Percentiles rank a stretch among this genome's conserved stretches.
phyloP scores from a whole-genome alignment of 2,888 invertebrate species.

The Odontocolon sp. region DNA sequence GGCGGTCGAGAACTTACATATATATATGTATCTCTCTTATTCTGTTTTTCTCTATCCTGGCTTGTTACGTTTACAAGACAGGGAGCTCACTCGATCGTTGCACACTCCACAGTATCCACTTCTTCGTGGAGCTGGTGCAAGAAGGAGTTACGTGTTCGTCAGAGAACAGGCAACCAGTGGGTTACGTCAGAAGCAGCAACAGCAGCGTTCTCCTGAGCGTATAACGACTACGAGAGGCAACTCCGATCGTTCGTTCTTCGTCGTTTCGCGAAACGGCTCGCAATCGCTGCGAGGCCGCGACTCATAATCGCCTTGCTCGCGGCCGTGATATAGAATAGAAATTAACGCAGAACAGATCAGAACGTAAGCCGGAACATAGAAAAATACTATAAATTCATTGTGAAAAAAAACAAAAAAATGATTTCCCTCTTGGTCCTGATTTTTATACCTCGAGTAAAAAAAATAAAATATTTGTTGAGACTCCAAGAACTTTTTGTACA shows the following conservation, averaged over 20 bases:
- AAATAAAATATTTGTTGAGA: no score
- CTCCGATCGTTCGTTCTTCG: neutral
- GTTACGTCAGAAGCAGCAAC: constrained; percentile 53
- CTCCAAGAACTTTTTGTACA: no score
- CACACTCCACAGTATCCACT: constrained; percentile 24
- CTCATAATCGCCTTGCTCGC: no score
- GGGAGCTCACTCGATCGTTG: constrained; percentile 1
- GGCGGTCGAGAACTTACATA: neutral
- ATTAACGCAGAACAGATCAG: no score
- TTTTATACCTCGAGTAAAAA: no score
- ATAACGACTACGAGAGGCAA: neutral
- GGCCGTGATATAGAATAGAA: no score
- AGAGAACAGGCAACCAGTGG: neutral
- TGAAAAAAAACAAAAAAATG: no score
- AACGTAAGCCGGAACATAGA: no score
- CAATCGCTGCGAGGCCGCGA: no score
- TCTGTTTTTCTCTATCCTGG: constrained; percentile 10
- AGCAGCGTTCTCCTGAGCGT: neutral
- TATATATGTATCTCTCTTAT: neutral
- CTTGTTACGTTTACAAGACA: constrained; percentile 12
- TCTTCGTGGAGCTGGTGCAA: constrained; percentile 48
- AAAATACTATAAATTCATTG: no score
- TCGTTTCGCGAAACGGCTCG: no score
- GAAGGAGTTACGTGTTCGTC: constrained; percentile 57
- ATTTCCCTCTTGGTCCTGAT: no score